These are phyloP conservation scores for Neuroterus valhalla DNA, from an alignment of 1,140 invertebrate species.

Conservation along the genomic window DNA sequence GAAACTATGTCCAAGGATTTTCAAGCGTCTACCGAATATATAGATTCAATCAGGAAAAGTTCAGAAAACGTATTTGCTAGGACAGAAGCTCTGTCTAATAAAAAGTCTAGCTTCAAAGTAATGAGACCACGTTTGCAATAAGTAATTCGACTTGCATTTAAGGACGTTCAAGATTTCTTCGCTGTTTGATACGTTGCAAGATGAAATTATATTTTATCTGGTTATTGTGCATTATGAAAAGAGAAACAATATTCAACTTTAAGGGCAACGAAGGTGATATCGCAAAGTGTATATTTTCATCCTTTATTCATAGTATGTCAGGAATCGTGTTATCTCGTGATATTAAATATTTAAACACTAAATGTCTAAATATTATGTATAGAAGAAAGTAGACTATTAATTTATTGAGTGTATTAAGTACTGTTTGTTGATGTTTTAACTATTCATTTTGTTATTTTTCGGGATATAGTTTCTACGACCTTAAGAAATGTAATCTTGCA, in stretches of 20 bases:
- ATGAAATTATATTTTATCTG: not conserved
- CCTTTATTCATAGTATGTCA: constrained; percentile 17
- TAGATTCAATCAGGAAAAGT: constrained; percentile 70
- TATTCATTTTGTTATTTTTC: constrained; percentile 10
- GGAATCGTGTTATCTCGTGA: constrained; percentile 16
- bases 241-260: not conserved
- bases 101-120: constrained; percentile 73
- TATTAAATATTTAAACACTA: constrained; percentile 23
- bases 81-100: constrained; percentile 73
- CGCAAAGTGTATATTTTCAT: not conserved
- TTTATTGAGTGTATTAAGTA: constrained; percentile 14
- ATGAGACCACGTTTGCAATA: constrained; percentile 68
- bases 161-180: not conserved
- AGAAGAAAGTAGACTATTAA: constrained; percentile 21
- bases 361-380: constrained; percentile 14
- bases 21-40: constrained; percentile 68
- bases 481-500: not conserved
- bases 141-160: not conserved
- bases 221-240: not conserved
- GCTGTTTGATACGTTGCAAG: constrained; percentile 19
- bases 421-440: constrained; percentile 20
- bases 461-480: not conserved
- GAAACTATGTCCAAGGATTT: constrained; percentile 59
- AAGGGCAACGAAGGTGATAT: not conserved
- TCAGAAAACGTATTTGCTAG: constrained; percentile 73